Evolutionary conservation across 2,797 vertebrate genomes (phyloP).

Genomic region (Sternotherus odoratus): DNA sequence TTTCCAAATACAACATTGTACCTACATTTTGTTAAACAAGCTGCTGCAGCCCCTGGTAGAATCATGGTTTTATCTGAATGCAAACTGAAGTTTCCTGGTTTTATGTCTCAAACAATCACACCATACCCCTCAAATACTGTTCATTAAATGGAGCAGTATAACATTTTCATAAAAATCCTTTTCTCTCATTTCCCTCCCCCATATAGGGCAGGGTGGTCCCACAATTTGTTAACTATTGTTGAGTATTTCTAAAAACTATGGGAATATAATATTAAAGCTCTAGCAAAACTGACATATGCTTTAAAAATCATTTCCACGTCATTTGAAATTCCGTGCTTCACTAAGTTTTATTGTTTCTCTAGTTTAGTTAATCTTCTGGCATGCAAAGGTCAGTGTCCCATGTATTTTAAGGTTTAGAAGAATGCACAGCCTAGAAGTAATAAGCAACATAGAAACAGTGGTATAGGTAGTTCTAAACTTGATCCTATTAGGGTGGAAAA

Average conservation of each 20-base stretch:
- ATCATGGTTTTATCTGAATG: slow-evolving; percentile 1
- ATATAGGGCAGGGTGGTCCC: slow-evolving; percentile 4
- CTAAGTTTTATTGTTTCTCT: slow-evolving; percentile 57
- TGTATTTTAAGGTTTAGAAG: slow-evolving; percentile 48
- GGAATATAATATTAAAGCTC: slow-evolving; percentile 60
- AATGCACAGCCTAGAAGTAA: slow-evolving; percentile 39
- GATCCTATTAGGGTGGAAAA: slow-evolving; percentile 66
- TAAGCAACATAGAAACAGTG: slow-evolving; percentile 40
- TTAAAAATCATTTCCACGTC: slow-evolving; percentile 69
- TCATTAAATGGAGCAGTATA: background rate
- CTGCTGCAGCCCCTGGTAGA: background rate
- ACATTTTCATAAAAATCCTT: background rate
- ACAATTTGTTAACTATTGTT: slow-evolving; percentile 36
- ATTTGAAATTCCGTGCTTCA: slow-evolving; percentile 55
- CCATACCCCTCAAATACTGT: slow-evolving; percentile 16
- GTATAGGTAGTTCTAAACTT: slow-evolving; percentile 63
- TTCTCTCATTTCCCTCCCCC: background rate
- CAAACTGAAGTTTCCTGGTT: slow-evolving; percentile 2
- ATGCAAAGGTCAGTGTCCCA: slow-evolving; percentile 66
- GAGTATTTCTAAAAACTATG: slow-evolving; percentile 48
- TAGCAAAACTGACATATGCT: slow-evolving; percentile 64
- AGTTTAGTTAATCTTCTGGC: slow-evolving; percentile 69
- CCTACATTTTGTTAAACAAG: background rate
- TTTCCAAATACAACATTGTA: background rate
- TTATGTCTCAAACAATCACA: background rate